phyloP scores from a whole-genome alignment of 2,797 vertebrate species.

The Eptatretus atami region DNA sequence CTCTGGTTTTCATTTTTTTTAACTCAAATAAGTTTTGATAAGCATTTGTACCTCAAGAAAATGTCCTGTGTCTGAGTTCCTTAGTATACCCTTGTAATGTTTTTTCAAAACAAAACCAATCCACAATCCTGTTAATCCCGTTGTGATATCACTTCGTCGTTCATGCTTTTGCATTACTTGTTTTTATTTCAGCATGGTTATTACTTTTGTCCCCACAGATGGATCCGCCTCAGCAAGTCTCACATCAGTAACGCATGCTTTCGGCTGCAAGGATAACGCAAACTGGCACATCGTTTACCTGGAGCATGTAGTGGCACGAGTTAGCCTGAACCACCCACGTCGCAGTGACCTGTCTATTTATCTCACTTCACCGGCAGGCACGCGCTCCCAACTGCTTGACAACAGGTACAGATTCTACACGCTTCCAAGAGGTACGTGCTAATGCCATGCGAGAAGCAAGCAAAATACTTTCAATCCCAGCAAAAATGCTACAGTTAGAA shows the following conservation, averaged over 20 bases:
- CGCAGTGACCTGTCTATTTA: conserved; percentile 55
- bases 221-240: conserved; percentile 32
- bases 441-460: too few relatives aligned
- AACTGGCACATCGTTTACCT: conserved; percentile 29
- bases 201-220: conserved; percentile 15
- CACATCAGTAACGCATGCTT: conserved; percentile 22
- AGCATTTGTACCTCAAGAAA: too few relatives aligned
- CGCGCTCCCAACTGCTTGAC: conserved; percentile 41
- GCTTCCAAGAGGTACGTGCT: too few relatives aligned
- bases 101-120: too few relatives aligned
- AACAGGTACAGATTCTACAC: conserved; percentile 23
- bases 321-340: conserved; percentile 33
- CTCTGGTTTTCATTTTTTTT: too few relatives aligned
- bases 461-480: too few relatives aligned
- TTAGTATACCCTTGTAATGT: too few relatives aligned
- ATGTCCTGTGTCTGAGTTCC: too few relatives aligned
- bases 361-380: conserved; percentile 42
- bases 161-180: background rate
- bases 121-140: background rate
- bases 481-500: too few relatives aligned
- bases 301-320: conserved; percentile 40
- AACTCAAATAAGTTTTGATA: too few relatives aligned
- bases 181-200: background rate
- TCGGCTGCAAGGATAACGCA: conserved; percentile 22
- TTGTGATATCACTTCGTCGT: background rate